Conservation (phyloP, 2,113 vertebrate species). For the Myrmecophaga tridactyla region DNA sequence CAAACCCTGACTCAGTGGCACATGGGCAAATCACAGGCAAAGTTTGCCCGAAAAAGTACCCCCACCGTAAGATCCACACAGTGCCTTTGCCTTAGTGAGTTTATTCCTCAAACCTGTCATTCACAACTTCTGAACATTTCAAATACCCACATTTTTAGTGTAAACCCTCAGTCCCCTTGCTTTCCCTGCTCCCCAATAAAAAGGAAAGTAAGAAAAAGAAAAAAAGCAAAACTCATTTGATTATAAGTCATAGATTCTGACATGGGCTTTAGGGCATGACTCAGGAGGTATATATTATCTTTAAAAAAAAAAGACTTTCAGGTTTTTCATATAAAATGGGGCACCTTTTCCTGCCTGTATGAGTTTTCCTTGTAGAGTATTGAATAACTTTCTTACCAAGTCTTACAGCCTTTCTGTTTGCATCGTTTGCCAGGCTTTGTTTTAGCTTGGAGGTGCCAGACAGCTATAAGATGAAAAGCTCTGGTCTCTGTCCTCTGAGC, state of each 20-base stretch:
- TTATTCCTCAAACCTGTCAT: background rate
- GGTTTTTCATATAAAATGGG: background rate
- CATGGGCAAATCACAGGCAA: no score
- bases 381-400: background rate
- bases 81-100: fast-evolving
- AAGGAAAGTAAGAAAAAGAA: background rate
- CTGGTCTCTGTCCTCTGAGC: background rate
- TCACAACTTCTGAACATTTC: background rate
- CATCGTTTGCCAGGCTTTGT: background rate
- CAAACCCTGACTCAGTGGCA: background rate
- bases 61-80: no score
- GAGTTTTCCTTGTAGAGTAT: background rate
- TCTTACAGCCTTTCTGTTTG: background rate
- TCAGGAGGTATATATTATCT: background rate
- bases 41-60: background rate
- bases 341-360: background rate
- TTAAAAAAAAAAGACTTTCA: background rate
- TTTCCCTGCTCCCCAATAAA: background rate
- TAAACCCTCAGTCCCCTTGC: background rate
- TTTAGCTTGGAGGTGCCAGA: background rate
- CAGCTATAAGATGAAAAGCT: background rate
- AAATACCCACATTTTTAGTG: background rate
- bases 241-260: background rate
- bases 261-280: background rate
- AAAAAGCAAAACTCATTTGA: background rate